Evolutionary conservation across 2,888 invertebrate species (phyloP).

Genomic region (Dolichomitus sp.): DNA sequence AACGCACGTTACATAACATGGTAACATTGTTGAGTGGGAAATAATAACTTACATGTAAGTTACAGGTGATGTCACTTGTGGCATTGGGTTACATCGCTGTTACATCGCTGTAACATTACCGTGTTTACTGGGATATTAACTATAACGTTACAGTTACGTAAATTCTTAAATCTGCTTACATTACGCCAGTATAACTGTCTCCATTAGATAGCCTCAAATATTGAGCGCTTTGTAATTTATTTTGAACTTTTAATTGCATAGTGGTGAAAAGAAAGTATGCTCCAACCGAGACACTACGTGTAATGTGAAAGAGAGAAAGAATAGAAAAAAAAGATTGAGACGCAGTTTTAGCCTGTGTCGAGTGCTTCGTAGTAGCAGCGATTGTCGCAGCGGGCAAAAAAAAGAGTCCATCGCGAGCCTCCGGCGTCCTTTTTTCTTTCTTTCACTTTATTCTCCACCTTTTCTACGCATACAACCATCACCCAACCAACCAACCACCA

Average conservation of each 20-base stretch:
- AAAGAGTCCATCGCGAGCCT: constrained; percentile 1
- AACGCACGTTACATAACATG: no score
- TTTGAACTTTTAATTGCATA: not conserved
- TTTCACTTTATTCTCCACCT: constrained; percentile 48
- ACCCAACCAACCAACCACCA: constrained; percentile 6
- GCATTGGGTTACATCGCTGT: no score
- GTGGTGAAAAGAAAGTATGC: not conserved
- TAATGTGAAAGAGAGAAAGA: not conserved
- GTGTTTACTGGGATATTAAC: no score
- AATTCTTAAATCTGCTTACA: no score
- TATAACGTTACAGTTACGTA: no score
- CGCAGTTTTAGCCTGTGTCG: constrained; percentile 1
- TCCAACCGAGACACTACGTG: not conserved
- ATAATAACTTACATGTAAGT: no score
- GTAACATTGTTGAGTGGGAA: no score
- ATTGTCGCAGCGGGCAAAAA: constrained; percentile 19
- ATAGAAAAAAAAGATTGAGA: not conserved
- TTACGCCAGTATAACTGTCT: no score
- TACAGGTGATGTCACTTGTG: no score
- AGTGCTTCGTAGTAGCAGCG: not conserved
- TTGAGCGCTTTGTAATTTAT: not conserved
- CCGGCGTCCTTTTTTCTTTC: constrained; percentile 48
- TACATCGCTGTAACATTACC: no score
- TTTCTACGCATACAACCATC: constrained; percentile 5
- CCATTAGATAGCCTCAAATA: no score